Evolutionary conservation across 2,113 vertebrate species (phyloP).

Genomic region (Lathamus discolor): DNA sequence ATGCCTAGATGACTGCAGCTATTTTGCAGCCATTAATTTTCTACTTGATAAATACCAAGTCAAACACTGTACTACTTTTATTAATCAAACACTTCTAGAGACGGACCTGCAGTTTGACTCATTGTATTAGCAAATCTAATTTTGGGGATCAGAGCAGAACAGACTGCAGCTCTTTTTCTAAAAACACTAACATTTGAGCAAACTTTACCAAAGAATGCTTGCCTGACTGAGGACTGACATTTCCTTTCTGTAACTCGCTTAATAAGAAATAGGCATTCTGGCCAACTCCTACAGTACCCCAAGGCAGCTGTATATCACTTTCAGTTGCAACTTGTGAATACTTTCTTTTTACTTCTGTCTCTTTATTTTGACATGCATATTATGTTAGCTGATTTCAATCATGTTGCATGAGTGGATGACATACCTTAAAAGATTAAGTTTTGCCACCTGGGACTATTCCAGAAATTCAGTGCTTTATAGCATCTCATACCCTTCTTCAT

Average conservation of each 20-base stretch:
- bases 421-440: constrained; percentile 79
- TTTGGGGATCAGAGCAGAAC: constrained; percentile 36
- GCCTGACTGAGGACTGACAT: constrained; percentile 75
- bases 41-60: constrained; percentile 45
- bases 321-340: constrained; percentile 64
- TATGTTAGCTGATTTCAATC: constrained; percentile 74
- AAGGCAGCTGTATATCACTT: constrained; percentile 65
- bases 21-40: constrained; percentile 59
- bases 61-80: neutral
- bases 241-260: constrained; percentile 76
- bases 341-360: constrained; percentile 66
- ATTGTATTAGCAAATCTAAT: constrained; percentile 47
- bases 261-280: constrained; percentile 65
- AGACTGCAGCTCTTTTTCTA: constrained; percentile 54
- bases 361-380: constrained; percentile 71
- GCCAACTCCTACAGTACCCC: constrained; percentile 65
- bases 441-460: constrained; percentile 74
- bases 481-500: constrained; percentile 67
- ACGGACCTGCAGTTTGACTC: neutral
- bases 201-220: constrained; percentile 73
- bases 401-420: constrained; percentile 68
- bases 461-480: constrained; percentile 69
- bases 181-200: constrained; percentile 74
- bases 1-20: constrained; percentile 22
- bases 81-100: constrained; percentile 48